Evolutionary conservation across 2,113 vertebrate genomes (phyloP), one percentile per base, ranked within the genome.

Genomic region (Empidonax traillii): DNA sequence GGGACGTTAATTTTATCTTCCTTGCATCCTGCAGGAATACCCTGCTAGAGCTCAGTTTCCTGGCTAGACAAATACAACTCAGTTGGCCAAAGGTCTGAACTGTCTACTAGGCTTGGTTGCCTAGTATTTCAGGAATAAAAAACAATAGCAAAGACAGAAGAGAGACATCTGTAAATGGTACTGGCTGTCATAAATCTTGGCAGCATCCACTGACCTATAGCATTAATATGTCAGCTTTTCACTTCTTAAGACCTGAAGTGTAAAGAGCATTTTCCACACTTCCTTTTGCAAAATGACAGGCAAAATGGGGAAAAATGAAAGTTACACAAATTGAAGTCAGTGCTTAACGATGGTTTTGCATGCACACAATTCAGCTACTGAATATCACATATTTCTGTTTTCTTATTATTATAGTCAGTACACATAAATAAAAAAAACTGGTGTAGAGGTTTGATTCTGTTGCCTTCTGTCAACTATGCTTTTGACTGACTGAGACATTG

Each of bases 1-100:
- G 81, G 76, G 85, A 95, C 91, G 96, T 96, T 96, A 97, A 91
- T 97, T 98, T 98, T 97, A 96, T 97, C 83, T 90, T 95, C 67
- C 53, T 91, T 97, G 62, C 63, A 93, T 96, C 94, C 77, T 96
- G 61, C 44, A 97, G 94, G 85, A 97, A 97, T 96, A 96, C 33
- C 46, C 30, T 31, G 67, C 53, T 82, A 92, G 89, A 95, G 80
- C 55, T 78, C 88, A 80, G 7, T 41, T 37, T 92, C 65, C 85
- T 96, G 95, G 76, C 52, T 47, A 91, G 85, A 95, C 82, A 94
- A 96, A 95, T 80, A 79, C 72, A 98, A 96, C 85, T 97, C 89
- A 44, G 17, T n/a, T 96, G 87, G 52, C 59, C n/a, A 61, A 85
- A 96, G 53, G 39, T 92, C 62, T 94, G 49, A 96, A 59, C 37